Base-by-base conservation (phyloP, 2,113 vertebrate species). In the Peucedramus taeniatus region DNA sequence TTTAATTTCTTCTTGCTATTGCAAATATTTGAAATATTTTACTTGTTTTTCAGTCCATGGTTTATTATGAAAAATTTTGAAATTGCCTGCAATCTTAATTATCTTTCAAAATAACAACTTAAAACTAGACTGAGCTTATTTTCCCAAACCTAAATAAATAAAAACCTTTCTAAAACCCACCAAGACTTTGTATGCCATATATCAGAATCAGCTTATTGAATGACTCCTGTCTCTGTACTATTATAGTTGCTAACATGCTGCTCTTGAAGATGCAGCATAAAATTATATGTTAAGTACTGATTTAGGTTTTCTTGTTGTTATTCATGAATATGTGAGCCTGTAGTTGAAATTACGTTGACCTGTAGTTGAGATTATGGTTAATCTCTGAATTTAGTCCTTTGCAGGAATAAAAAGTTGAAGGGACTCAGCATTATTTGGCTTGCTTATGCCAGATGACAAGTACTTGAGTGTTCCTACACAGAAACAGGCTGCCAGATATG, bases 371-470 rank as follows among this genome's bases (percentile, higher is more conserved):
- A 20, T 68, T 60, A 27, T 26, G 24, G 35, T 57, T 94, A 93
- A 91, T 92, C 78, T 89, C 86, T 76, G 79, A 77, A 85, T 17
- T 92, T 92, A 89, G 80, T 95, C 59, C 28, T 92, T 5, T 86
- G 61, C 64, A 86, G 26, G 59, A 96, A 91, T 47, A 53, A 89
- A 85, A 89, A 89, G 23, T 82, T 56, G 61, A 93, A 83, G 26
- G 14, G 40, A 77, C 49, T 92, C 80, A 49, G 53, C 28, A 56
- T 83, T 95, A 76, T 89, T 95, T 83, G 70, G 7, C 53, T 90
- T 76, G n/a, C 56, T 93, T 70, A 69, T 95, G 76, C 39, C 56
- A 47, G 68, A 69, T 87, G 70, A 91, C 50, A 84, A 92, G 44
- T 64, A 85, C 23, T 77, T 89, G 63, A 83, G 22, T 74, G 24